Evolutionary conservation across 2,113 vertebrate genomes (phyloP), one percentile per base, ranked within the genome.

Genomic region (Sardina pilchardus): DNA sequence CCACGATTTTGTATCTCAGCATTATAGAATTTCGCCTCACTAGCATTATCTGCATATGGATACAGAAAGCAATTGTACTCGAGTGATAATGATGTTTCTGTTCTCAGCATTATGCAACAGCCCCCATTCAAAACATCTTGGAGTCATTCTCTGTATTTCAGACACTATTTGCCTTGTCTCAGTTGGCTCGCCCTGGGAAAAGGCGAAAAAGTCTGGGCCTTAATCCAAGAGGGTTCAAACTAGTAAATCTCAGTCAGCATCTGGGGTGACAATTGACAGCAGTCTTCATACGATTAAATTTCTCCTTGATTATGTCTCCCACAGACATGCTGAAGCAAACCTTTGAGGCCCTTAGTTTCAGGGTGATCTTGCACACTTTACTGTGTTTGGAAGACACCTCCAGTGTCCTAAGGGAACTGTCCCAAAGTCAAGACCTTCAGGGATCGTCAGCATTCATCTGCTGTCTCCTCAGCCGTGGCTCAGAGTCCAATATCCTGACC

Each of bases 391-490:
- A 53, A 0, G 24, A 86, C 3, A 88, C 95, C 84, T 34, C 36
- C 8, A 12, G 86, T 7, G 87, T 85, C 2, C 81, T 97, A 81
- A 47, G 7, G n/a, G 82, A 88, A 19, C 85, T 93, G 50, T 91
- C 93, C 86, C 50, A 24, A 8, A 81, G 90, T 84, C 85, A 91
- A 56, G 86, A 91, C 4, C 95, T 95, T 50, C 92, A 50, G 82
- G 63, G 86, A 59, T 92, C 86, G 0, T 95, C 95, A 84, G 93
- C 93, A 85, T 96, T 97, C 0, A 26, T 92, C 59, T 96, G 96
- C 12, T 0, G 96, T 81, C 67, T 97, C 78, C 89, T 97, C 86
- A 96, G 96, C 88, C 95, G 93, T 7, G 95, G 95, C 24, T 87
- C 81, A 81, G 85, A 92, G 16, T 90, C 93, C 1, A 88, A 85